Conservation (phyloP, 1,140 invertebrate species). For the Matsumurasca onukii region DNA sequence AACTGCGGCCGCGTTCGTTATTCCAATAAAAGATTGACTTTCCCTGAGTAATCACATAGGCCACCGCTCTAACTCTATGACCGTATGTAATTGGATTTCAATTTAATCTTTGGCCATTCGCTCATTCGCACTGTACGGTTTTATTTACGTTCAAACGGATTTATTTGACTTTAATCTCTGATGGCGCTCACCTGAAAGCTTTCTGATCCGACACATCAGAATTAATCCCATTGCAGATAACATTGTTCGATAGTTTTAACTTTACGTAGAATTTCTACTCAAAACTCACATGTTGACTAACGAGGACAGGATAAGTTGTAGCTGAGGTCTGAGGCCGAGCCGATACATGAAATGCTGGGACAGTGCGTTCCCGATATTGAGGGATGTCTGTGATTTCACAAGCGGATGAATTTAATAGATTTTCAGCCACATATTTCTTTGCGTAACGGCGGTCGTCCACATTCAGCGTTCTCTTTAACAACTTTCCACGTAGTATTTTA, state of each 20-base stretch:
- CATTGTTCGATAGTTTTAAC: not conserved
- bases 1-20: constrained; percentile 4
- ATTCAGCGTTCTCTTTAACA: not conserved
- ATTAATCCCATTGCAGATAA: no score
- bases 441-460: not conserved
- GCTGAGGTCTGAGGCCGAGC: no score
- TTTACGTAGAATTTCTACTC: no score
- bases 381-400: constrained; percentile 24
- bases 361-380: constrained; percentile 23
- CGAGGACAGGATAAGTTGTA: no score
- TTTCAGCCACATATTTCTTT: constrained; percentile 25
- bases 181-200: no score
- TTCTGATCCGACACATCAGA: no score
- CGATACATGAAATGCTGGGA: constrained; percentile 15
- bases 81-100: constrained; percentile 13
- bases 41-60: constrained; percentile 7
- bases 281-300: no score
- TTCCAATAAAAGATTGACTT: constrained; percentile 8
- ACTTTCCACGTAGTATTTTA: not conserved
- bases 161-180: no score
- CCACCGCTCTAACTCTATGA: not conserved
- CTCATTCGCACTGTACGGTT: not conserved
- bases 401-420: constrained; percentile 26
- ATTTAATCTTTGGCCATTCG: constrained; percentile 1
- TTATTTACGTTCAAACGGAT: not conserved